Evolutionary conservation across 2,797 vertebrate genomes (phyloP).

Genomic region (Schizopygopsis pylzovi): DNA sequence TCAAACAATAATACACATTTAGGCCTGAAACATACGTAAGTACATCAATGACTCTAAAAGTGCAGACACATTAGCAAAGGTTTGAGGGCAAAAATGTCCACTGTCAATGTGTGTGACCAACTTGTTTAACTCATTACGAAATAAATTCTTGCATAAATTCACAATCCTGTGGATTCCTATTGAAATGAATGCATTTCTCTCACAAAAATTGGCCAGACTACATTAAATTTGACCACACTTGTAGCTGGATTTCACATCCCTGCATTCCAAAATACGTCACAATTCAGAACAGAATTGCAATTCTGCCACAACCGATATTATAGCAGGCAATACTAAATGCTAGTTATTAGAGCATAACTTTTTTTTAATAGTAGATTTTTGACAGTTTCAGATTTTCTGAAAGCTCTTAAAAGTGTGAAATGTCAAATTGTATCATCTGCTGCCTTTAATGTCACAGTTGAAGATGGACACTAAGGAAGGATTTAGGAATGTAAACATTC

Average conservation of each 20-base stretch:
- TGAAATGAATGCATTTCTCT: neutral
- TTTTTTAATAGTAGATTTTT: neutral
- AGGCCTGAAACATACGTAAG: conserved; percentile 1
- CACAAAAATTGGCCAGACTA: neutral
- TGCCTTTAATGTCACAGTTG: neutral
- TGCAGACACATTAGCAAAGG: neutral
- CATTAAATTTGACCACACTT: neutral
- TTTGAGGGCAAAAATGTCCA: neutral
- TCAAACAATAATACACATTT: neutral
- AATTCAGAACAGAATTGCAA: neutral
- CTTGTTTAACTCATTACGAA: neutral
- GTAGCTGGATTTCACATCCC: neutral
- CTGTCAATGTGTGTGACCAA: neutral
- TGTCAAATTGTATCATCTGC: neutral
- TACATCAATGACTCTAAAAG: neutral
- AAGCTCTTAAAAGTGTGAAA: neutral
- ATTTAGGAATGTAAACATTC: neutral
- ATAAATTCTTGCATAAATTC: neutral
- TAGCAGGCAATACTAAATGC: neutral
- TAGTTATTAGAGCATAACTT: neutral
- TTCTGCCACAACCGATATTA: neutral
- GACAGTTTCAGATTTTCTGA: neutral
- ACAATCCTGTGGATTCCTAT: neutral
- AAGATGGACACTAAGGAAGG: neutral
- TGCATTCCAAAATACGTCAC: neutral